phyloP scores from a whole-genome alignment of 2,797 vertebrate genomes.

The Paratrypauchen microcephalus region DNA sequence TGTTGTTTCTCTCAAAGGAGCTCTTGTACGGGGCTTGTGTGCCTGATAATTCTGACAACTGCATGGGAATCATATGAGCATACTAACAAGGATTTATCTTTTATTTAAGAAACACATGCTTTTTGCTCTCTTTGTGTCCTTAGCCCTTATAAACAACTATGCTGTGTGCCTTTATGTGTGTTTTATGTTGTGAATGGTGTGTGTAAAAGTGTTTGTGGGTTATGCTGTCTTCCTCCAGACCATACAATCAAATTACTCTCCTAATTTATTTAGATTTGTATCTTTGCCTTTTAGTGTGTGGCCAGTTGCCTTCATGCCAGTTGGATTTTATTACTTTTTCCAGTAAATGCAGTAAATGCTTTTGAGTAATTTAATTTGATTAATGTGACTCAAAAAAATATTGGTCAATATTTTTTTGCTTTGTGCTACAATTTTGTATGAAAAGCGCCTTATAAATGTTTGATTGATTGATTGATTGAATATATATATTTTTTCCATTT shows the following conservation, averaged over 20 bases:
- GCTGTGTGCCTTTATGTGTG: constrained; percentile 11
- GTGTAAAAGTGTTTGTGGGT: neutral
- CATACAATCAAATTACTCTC: constrained; percentile 24
- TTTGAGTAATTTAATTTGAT: constrained; percentile 34
- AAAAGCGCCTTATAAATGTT: too few relatives aligned
- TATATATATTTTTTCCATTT: too few relatives aligned
- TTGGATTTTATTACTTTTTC: neutral
- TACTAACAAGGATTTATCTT: constrained; percentile 11
- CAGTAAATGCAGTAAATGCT: neutral
- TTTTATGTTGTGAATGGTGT: neutral
- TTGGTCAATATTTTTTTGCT: too few relatives aligned
- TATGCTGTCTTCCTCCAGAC: constrained; percentile 3
- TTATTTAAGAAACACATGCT: constrained; percentile 1
- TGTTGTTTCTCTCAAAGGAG: constrained; percentile 40
- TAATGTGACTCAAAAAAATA: constrained; percentile 25
- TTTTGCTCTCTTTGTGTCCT: neutral
- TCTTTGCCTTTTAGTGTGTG: neutral
- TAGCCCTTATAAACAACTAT: neutral
- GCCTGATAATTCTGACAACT: constrained; percentile 14
- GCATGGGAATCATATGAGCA: constrained; percentile 46
- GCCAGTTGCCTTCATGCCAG: neutral
- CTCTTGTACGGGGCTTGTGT: constrained; percentile 18
- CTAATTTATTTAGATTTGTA: constrained; percentile 14
- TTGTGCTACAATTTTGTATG: too few relatives aligned
- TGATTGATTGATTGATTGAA: too few relatives aligned